phyloP scores from a whole-genome alignment of 2,888 invertebrate species.

The Acleris laterana region DNA sequence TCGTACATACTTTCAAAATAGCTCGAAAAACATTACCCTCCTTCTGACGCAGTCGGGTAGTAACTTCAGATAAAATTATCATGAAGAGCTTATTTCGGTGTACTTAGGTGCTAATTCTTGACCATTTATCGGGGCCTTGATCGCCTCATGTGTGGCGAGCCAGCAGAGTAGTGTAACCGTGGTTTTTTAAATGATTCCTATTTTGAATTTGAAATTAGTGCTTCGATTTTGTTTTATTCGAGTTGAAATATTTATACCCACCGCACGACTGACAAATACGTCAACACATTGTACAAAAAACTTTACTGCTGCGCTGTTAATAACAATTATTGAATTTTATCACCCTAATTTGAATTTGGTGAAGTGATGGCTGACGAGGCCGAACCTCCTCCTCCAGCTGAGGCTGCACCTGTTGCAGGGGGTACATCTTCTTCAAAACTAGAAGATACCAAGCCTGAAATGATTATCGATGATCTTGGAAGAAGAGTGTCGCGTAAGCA shows the following conservation, averaged over 20 bases:
- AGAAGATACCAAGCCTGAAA: conserved; percentile 50
- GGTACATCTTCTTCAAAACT: conserved; percentile 41
- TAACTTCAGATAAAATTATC: no score
- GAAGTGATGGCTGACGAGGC: conserved; percentile 54
- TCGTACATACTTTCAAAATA: no score
- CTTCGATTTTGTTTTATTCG: conserved; percentile 24
- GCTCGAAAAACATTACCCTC: no score
- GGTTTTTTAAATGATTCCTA: conserved; percentile 17
- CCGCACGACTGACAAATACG: conserved; percentile 16
- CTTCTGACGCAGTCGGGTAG: no score
- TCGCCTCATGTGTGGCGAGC: no score
- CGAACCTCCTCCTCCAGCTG: conserved; percentile 44
- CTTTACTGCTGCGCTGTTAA: conserved; percentile 12
- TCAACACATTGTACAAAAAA: conserved; percentile 14
- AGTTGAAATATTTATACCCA: conserved; percentile 9
- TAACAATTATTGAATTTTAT: conserved; percentile 36
- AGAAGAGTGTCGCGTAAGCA: conserved; percentile 50
- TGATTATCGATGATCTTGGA: conserved; percentile 51
- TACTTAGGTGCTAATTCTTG: no score
- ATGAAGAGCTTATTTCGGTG: no score
- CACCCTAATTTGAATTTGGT: conserved; percentile 37
- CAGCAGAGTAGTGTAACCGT: not conserved
- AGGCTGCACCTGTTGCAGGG: conserved; percentile 34
- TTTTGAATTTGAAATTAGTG: conserved; percentile 40
- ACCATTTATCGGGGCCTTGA: no score